These are phyloP conservation scores for Hyposoter dolosus DNA, from an alignment of 2,888 invertebrate genomes.

Conservation along the genomic window DNA sequence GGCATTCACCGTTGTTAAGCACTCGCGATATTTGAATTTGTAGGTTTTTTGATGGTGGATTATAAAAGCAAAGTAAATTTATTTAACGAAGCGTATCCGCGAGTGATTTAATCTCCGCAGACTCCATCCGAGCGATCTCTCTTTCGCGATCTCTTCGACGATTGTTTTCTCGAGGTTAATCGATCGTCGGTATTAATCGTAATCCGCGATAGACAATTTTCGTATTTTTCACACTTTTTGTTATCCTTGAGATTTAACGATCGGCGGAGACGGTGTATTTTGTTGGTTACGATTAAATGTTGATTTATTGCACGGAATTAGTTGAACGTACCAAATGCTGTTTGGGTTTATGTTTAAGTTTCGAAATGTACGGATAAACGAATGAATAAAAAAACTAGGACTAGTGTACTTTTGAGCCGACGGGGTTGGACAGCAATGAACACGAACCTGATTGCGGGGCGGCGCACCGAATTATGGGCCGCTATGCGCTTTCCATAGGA, in stretches of 20 bases:
- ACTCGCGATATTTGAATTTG: conserved; percentile 18
- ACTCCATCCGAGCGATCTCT: background rate
- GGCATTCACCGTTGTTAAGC: conserved; percentile 47
- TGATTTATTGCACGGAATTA: background rate
- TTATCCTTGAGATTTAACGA: conserved; percentile 15
- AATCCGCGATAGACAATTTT: background rate
- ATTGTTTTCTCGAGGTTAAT: background rate
- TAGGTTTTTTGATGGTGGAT: background rate
- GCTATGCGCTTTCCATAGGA: conserved; percentile 81
- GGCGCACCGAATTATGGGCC: conserved; percentile 83
- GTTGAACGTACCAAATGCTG: conserved; percentile 9
- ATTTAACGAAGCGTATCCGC: background rate
- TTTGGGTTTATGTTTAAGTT: background rate
- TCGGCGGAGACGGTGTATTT: background rate
- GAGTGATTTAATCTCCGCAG: conserved; percentile 6
- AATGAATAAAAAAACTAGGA: background rate
- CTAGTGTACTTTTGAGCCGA: conserved; percentile 41
- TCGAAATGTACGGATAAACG: background rate
- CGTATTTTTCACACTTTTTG: background rate
- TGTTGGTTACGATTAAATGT: background rate
- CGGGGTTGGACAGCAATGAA: conserved; percentile 73
- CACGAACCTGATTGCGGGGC: conserved; percentile 83
- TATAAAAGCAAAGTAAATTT: background rate
- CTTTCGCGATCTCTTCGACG: background rate
- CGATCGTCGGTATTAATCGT: background rate